Conservation (phyloP, 1,140 invertebrate species). For the Eupristina koningsbergeri region DNA sequence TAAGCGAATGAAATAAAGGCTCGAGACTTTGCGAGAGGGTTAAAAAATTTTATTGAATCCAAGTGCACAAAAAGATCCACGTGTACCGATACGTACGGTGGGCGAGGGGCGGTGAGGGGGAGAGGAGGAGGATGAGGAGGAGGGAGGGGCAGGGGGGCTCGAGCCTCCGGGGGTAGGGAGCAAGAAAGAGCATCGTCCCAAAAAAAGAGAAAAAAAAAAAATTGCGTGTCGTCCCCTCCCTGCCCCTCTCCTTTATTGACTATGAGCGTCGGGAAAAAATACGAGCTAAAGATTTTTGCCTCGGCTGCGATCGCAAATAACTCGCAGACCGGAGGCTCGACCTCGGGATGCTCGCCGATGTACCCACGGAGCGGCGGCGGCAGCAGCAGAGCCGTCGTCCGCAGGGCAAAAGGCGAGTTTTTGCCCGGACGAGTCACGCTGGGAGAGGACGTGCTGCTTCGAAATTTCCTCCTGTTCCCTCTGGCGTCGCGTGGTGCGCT, state of each 20-base stretch:
- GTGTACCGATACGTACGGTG: background rate
- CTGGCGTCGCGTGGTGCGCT: background rate
- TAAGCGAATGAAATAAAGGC: background rate
- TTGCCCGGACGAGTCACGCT: background rate
- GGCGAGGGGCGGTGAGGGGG: constrained; percentile 20
- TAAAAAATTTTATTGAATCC: constrained; percentile 9
- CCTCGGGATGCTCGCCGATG: constrained; percentile 28
- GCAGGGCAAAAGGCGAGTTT: background rate
- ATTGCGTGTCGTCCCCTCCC: background rate
- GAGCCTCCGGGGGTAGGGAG: constrained; percentile 51
- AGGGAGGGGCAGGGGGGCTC: too few species aligned
- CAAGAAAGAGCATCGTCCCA: constrained; percentile 44
- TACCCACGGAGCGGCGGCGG: background rate
- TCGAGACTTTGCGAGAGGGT: background rate
- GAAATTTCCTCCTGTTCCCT: background rate
- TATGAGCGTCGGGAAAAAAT: constrained; percentile 60
- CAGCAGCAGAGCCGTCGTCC: too few species aligned
- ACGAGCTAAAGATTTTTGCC: constrained; percentile 51
- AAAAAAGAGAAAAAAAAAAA: too few species aligned
- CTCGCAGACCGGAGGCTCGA: too few species aligned
- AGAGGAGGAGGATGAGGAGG: too few species aligned
- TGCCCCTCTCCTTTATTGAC: constrained; percentile 10
- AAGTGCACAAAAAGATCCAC: constrained; percentile 14
- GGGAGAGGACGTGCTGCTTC: background rate
- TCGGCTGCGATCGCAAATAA: background rate